Conservation (phyloP, 2,888 invertebrate species). For the Epinotia brunnichana region DNA sequence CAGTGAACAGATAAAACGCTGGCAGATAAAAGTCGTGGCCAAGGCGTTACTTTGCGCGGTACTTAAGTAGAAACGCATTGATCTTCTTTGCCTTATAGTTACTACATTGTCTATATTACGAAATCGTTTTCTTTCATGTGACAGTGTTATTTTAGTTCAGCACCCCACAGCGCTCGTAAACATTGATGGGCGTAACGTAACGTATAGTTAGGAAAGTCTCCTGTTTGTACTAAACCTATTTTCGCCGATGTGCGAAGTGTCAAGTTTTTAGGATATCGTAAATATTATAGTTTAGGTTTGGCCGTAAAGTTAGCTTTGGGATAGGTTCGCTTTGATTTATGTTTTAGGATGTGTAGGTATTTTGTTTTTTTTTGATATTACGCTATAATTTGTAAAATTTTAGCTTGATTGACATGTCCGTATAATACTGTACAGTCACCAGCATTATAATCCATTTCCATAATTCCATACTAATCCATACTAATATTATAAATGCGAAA, state of each 20-base stretch:
- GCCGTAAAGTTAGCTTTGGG: constrained; percentile 11
- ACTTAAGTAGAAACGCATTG: too few relatives aligned
- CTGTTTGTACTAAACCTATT: constrained; percentile 19
- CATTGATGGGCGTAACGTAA: constrained; percentile 13
- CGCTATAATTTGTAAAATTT: too few relatives aligned
- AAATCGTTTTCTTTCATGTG: not conserved
- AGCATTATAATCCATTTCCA: too few relatives aligned
- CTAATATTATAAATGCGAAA: too few relatives aligned
- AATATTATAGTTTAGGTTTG: constrained; percentile 12
- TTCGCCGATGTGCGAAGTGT: constrained; percentile 12
- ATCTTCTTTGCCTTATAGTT: too few relatives aligned
- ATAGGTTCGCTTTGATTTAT: constrained; percentile 4
- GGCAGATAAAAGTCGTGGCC: too few relatives aligned
- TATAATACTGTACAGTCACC: too few relatives aligned
- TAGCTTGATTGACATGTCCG: too few relatives aligned
- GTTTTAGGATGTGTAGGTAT: constrained; percentile 8
- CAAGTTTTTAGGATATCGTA: constrained; percentile 26
- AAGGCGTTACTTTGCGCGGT: too few relatives aligned
- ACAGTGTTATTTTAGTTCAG: constrained; percentile 19
- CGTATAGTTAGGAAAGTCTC: not conserved
- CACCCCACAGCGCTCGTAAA: constrained; percentile 10
- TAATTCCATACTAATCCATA: too few relatives aligned
- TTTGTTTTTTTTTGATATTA: not conserved
- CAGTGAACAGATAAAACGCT: too few relatives aligned
- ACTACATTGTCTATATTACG: too few relatives aligned